Percentiles rank a stretch among this genome's conserved stretches.
Evolutionary conservation across 2,888 invertebrate genomes (phyloP).

Genomic region (Cheilosia vernalis): DNA sequence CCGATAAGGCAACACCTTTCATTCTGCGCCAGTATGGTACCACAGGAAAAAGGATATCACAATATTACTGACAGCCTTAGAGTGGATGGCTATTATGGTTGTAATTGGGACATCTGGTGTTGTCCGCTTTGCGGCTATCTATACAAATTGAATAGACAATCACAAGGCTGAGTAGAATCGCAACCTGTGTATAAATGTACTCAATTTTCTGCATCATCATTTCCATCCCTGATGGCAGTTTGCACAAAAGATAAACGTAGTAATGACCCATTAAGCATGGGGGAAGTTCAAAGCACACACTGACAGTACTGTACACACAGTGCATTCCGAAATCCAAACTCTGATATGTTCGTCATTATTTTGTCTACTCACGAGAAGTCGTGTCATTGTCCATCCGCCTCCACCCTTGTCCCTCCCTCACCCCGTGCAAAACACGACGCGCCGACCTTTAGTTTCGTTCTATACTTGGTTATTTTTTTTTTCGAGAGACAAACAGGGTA

Average conservation of each 20-base stretch:
- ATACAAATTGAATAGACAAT: conserved; percentile 11
- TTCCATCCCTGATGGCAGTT: conserved; percentile 23
- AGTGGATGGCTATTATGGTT: conserved; percentile 10
- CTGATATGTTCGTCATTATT: conserved; percentile 47
- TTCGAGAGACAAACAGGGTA: conserved; percentile 39
- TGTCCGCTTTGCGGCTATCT: conserved; percentile 4
- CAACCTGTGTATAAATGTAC: not conserved
- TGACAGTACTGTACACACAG: conserved; percentile 3
- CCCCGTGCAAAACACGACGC: not conserved
- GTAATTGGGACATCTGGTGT: conserved; percentile 40
- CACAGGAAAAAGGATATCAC: conserved; percentile 12
- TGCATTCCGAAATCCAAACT: not conserved
- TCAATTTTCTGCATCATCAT: conserved; percentile 66
- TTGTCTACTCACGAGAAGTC: conserved; percentile 52
- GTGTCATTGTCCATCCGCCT: conserved; percentile 46
- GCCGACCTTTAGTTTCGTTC: conserved; percentile 43
- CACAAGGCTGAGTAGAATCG: not conserved
- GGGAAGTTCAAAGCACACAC: conserved; percentile 6
- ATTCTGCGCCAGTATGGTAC: not conserved
- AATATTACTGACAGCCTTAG: conserved; percentile 10
- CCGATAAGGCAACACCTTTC: conserved; percentile 34
- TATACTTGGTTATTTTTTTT: not conserved
- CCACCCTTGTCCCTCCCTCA: conserved; percentile 28
- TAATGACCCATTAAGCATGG: conserved; percentile 58
- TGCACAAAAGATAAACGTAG: conserved; percentile 30